Evolutionary conservation across 1,140 invertebrate species (phyloP).

Genomic region (Archivesica marissinica): DNA sequence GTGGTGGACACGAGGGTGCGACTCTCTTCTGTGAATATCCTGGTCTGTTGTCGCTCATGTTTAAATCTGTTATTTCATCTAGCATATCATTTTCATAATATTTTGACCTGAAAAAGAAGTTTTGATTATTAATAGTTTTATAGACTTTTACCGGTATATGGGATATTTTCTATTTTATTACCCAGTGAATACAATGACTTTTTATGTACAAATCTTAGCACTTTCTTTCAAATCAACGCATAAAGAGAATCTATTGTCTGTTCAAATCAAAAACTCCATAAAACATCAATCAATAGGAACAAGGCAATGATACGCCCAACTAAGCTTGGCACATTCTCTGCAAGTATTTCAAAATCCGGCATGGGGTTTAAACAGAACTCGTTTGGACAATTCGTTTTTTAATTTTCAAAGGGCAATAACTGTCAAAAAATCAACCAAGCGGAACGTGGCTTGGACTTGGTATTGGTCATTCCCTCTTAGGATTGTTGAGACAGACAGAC

Average conservation of each 20-base stretch:
- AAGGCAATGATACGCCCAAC: no score
- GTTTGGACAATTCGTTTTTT: no score
- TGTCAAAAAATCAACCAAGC: no score
- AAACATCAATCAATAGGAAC: neutral
- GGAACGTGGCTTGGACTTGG: no score
- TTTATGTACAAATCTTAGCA: neutral
- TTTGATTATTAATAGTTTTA: neutral
- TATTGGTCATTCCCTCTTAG: no score
- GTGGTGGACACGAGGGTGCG: neutral
- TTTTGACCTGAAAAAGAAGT: neutral
- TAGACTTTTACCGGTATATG: neutral
- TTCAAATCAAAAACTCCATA: neutral
- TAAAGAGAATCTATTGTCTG: no score
- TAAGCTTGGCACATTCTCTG: no score
- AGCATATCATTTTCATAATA: neutral
- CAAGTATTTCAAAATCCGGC: no score
- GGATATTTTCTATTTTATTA: neutral
- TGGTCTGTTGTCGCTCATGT: neutral
- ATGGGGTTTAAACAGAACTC: no score
- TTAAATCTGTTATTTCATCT: neutral
- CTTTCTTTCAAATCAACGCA: neutral
- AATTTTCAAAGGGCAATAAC: no score
- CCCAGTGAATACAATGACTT: neutral
- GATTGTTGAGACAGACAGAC: no score
- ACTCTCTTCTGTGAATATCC: neutral